Percentiles rank a stretch among this genome's conserved stretches.
Evolutionary conservation across 2,797 vertebrate genomes (phyloP).

Genomic region (Sitta carolinensis): DNA sequence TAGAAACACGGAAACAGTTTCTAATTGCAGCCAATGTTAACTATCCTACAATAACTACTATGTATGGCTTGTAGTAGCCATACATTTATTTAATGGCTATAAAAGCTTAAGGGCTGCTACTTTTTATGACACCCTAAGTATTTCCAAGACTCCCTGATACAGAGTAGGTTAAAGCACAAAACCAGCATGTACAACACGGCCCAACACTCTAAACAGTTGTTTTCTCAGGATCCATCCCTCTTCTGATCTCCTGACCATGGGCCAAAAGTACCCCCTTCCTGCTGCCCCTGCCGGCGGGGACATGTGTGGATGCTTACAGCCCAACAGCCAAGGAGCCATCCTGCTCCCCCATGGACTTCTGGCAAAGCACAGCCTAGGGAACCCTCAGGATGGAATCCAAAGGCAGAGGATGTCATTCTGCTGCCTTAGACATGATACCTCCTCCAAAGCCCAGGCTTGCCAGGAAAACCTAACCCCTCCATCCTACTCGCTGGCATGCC

Average conservation of each 20-base stretch:
- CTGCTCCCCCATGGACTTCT: neutral
- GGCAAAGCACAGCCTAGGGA: neutral
- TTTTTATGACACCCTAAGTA: neutral
- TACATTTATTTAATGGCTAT: neutral
- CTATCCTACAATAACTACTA: neutral
- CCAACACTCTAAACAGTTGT: neutral
- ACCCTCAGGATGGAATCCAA: neutral
- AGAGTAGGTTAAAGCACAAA: neutral
- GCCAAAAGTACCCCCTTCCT: neutral
- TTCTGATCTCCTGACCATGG: neutral
- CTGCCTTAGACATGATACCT: neutral
- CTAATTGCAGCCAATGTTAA: neutral
- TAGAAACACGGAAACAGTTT: neutral
- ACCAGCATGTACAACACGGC: neutral
- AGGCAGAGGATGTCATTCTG: neutral
- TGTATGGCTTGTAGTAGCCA: neutral
- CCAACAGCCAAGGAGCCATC: neutral
- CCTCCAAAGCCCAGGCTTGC: neutral
- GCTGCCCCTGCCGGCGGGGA: neutral
- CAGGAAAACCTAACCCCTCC: neutral
- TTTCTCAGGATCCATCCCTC: neutral
- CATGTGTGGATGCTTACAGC: accelerated
- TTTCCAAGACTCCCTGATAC: neutral
- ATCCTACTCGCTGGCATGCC: neutral
- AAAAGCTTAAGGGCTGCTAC: neutral